These are phyloP conservation scores for Procavia capensis DNA, from an alignment of 2,113 vertebrate species.

Conservation along the genomic window DNA sequence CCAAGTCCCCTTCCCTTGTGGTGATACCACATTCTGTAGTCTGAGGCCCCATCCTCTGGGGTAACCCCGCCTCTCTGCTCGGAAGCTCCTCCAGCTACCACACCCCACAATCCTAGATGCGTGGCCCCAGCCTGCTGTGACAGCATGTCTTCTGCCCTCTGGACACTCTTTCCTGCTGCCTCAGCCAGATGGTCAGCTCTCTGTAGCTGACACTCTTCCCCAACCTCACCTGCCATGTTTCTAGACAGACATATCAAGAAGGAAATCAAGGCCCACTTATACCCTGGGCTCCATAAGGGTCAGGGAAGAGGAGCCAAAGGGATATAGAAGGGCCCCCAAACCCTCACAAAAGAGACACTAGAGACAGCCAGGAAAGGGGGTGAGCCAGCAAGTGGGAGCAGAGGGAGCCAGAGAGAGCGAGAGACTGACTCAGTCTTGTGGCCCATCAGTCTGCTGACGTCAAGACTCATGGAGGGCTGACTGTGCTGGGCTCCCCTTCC, in stretches of 20 bases:
- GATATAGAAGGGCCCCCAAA: no score
- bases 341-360: background rate
- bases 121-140: background rate
- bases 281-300: background rate
- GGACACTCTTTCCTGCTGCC: background rate
- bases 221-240: background rate
- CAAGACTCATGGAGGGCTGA: background rate
- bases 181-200: background rate
- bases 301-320: background rate
- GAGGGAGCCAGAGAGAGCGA: background rate
- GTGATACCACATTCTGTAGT: rapidly evolving
- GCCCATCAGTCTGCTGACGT: background rate
- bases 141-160: no score
- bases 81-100: background rate
- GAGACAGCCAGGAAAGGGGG: background rate
- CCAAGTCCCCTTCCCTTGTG: rapidly evolving
- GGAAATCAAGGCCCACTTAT: background rate
- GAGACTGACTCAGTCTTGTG: no score
- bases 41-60: background rate
- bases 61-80: background rate
- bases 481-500: background rate
- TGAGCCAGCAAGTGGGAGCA: background rate
- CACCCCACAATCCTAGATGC: rapidly evolving
- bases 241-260: background rate
- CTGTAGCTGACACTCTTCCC: background rate